Percentiles rank a stretch among this genome's conserved stretches.
These are phyloP conservation scores for Erebia epiphron DNA, from an alignment of 2,888 invertebrate genomes.

Conservation along the genomic window DNA sequence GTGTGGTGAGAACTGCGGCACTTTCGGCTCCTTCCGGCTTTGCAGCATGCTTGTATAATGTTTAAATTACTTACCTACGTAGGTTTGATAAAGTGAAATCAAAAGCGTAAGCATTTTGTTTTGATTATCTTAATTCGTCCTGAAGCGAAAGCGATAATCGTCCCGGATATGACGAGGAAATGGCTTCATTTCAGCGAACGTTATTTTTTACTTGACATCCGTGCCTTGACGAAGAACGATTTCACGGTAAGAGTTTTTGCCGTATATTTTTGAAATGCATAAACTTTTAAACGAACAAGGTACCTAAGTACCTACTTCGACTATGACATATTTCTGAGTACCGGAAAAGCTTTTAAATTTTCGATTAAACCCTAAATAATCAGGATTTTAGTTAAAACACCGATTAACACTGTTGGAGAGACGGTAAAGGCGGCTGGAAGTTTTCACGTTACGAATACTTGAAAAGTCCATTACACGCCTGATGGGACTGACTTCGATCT, in stretches of 20 bases:
- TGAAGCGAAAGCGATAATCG: conserved; percentile 44
- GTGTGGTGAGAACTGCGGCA: too few relatives aligned
- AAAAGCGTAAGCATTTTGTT: conserved; percentile 14
- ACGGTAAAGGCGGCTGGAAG: conserved; percentile 71
- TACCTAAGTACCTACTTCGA: too few relatives aligned
- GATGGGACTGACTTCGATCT: conserved; percentile 53
- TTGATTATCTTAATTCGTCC: conserved; percentile 32
- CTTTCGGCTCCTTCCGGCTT: too few relatives aligned
- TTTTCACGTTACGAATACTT: conserved; percentile 80
- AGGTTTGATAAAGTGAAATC: background rate
- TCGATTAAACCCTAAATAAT: background rate
- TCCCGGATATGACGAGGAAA: conserved; percentile 57
- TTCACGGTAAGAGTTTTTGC: background rate
- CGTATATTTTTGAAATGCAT: background rate
- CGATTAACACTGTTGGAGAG: conserved; percentile 76
- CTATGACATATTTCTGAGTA: background rate
- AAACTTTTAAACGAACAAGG: background rate
- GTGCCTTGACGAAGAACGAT: conserved; percentile 11
- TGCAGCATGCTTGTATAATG: too few relatives aligned
- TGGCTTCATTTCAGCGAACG: conserved; percentile 44
- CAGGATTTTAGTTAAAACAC: conserved; percentile 55
- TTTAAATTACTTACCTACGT: too few relatives aligned
- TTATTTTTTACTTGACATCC: conserved; percentile 37
- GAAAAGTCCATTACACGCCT: conserved; percentile 80
- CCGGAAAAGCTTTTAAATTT: background rate